Conservation (phyloP, 2,888 invertebrate species). For the Megastigmus dorsalis region DNA sequence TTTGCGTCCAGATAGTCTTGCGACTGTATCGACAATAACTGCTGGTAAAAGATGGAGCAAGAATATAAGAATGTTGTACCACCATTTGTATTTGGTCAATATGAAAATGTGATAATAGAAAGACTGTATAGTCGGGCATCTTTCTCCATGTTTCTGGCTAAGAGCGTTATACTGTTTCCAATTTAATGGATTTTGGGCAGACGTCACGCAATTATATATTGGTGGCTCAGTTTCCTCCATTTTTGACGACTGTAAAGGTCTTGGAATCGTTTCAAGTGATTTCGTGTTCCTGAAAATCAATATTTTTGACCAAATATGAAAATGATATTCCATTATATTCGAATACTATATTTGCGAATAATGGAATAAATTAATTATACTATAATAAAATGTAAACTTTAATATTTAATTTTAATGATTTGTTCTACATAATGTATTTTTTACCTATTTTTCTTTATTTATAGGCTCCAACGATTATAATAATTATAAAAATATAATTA, state of each 20-base stretch:
- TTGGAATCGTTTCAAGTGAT: slow-evolving; percentile 4
- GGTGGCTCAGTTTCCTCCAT: slow-evolving; percentile 75
- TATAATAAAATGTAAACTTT: not conserved
- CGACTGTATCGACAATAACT: slow-evolving; percentile 76
- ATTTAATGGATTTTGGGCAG: slow-evolving; percentile 85
- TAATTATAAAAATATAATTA: too few relatives aligned
- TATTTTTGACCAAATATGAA: too few relatives aligned
- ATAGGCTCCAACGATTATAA: too few relatives aligned
- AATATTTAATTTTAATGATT: not conserved
- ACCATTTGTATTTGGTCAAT: slow-evolving; percentile 77
- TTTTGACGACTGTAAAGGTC: not conserved
- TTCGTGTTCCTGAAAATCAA: slow-evolving; percentile 40
- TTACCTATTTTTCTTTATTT: too few relatives aligned
- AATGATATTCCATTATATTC: not conserved
- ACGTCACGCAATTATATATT: slow-evolving; percentile 91
- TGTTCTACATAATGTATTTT: too few relatives aligned
- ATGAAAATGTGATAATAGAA: slow-evolving; percentile 81
- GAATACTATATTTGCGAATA: not conserved
- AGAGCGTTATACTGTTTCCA: slow-evolving; percentile 76
- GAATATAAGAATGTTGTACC: slow-evolving; percentile 76
- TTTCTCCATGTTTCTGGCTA: too few relatives aligned
- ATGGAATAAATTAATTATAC: not conserved
- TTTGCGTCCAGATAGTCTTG: slow-evolving; percentile 76
- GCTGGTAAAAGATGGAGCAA: slow-evolving; percentile 80
- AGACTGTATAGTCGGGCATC: slow-evolving; percentile 77